Evolutionary conservation across 2,797 vertebrate species (phyloP), one percentile per base, ranked within the genome.

Genomic region (Apogon hyalosoma): DNA sequence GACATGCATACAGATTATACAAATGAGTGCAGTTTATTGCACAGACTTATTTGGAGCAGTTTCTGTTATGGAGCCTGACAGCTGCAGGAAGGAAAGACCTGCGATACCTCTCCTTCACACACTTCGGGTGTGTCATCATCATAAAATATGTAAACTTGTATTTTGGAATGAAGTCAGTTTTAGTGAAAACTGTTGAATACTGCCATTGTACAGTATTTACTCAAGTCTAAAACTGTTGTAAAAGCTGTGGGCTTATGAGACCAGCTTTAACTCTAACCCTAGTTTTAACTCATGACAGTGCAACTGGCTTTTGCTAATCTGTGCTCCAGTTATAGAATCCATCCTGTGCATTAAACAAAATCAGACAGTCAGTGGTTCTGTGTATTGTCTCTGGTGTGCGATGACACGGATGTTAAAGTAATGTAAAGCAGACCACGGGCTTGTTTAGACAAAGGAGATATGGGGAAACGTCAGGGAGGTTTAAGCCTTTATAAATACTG

Each of bases 391-490:
- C 65, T 57, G 50, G 36, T 55, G 54, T 83, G 70, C 2, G 11
- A 58, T 81, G 67, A 50, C 55, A 54, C 14, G 42, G 70, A 71
- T 50, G 59, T 78, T 80, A 19, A 76, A 56, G 66, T 53, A 46
- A 81, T 77, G 82, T 67, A 58, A 82, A 77, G 63, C 74, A 83
- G 64, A 74, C 31, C 24, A 11, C 55, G 11, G 28, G 42, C 69
- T 73, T 88, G 82, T 88, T 85, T 87, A 78, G 67, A 85, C 77
- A 84, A 62, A 66, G 55, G 45, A 56, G 75, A 82, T 77, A 75
- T 63, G 53, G 55, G 52, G 59, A 61, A 58, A 66, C 63, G 51
- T 72, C 33, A 41, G 45, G 39, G 36, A 67, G 73, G 46, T 78
- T 52, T 7, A 64, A 75, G 76, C 60, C 63, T 70, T 73, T 64